Evolutionary conservation across 2,113 vertebrate genomes (phyloP).

Genomic region (Bos indicus): DNA sequence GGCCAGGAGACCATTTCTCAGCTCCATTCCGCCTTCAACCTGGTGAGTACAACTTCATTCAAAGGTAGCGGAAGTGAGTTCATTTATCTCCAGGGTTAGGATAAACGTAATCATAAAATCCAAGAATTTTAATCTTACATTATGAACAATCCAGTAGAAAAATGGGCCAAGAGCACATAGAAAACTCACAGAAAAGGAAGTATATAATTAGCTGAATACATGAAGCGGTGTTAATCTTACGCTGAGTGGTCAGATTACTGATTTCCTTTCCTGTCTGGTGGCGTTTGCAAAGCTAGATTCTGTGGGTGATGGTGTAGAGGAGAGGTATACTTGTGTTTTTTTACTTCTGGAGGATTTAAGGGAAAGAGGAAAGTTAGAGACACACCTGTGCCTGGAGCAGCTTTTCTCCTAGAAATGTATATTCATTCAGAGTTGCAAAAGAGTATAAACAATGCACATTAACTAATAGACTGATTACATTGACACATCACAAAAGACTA

Average conservation of each 20-base stretch:
- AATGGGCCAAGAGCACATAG: neutral
- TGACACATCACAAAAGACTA: neutral
- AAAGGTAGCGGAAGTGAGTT: neutral
- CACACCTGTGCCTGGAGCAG: neutral
- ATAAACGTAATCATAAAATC: neutral
- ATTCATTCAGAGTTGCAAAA: neutral
- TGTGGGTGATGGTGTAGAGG: neutral
- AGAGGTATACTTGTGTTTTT: neutral
- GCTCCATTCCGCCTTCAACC: conserved; percentile 84
- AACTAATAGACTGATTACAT: neutral
- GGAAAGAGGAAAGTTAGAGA: neutral
- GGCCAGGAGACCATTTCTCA: conserved; percentile 89
- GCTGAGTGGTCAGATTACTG: neutral
- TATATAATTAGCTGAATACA: neutral
- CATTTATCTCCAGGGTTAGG: neutral
- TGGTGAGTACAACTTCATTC: conserved; percentile 83
- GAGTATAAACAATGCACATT: neutral
- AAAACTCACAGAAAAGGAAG: neutral
- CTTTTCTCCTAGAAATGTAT: neutral
- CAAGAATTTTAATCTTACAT: neutral
- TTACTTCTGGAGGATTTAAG: neutral
- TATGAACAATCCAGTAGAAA: neutral
- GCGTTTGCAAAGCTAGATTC: neutral
- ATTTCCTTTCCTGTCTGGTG: neutral
- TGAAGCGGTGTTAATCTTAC: neutral